Evolutionary conservation across 2,113 vertebrate species (phyloP), one percentile per base, ranked within the genome.

Genomic region (Peromyscus leucopus): DNA sequence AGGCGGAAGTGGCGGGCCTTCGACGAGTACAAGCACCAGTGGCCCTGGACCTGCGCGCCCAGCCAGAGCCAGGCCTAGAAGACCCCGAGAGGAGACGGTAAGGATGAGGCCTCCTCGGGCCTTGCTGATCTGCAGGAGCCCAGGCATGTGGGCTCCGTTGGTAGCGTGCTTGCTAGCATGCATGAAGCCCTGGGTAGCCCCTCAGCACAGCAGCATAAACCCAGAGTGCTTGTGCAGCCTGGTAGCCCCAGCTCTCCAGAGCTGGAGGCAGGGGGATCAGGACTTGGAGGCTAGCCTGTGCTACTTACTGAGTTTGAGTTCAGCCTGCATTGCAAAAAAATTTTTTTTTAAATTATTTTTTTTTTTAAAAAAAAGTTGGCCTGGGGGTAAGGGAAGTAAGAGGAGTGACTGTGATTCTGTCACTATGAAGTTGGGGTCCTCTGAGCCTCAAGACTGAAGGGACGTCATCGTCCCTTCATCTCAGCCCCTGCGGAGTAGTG

Each of bases 41-140:
- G 98, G 98, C 55, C 98, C 98, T 0, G 99, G 99, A 87, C 98
- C 99, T 0, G 46, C 98, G 0, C 99, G 99, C 3, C 98, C 99
- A 0, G 92, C 99, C 55, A 98, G 99, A 12, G 98, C 99, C 55
- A 99, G 99, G 91, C 98, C 99, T 46, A 98, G 99, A 48, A 99
- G 99, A 79, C 97, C 99, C 71, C 98, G 99, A 0, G 99, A 99
- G 39, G 99, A 99, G 98, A 98, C 99, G 98, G 99, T 99, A 98
- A 99, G 99, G 98, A 92, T 36, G 48, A 33, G n/a, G n/a, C 19
- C 9, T 9, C 19, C 9, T 9, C 67, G 69, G 76, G 93, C 90
- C 31, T 67, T 83, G 72, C 61, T 79, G 72, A 26, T 55, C 39
- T 76, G 75, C 63, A 17, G 17, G 15, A 55, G 87, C 39, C 24